Percentiles rank a stretch among this genome's conserved stretches.
Conservation (phyloP, 2,113 vertebrate genomes). For the Corythaixoides concolor region DNA sequence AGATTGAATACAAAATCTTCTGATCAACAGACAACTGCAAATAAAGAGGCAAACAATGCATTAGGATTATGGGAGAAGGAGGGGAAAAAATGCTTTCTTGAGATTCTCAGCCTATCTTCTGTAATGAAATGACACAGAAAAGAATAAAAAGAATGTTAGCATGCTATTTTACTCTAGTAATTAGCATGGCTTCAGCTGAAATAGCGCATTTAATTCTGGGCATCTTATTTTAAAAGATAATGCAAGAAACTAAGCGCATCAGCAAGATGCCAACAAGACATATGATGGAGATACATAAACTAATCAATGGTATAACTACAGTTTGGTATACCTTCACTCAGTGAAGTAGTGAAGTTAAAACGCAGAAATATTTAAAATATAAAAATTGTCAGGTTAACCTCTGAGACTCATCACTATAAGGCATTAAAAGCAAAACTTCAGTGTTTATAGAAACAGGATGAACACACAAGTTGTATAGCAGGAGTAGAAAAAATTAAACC, state of each 20-base stretch:
- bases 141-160: neutral
- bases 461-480: neutral
- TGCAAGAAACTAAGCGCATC: neutral
- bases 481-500: neutral
- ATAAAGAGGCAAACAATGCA: neutral
- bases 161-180: neutral
- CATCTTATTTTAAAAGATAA: neutral
- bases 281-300: neutral
- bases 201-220: neutral
- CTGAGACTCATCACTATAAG: neutral
- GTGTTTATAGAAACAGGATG: neutral
- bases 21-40: neutral
- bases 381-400: neutral
- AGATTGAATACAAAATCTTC: neutral
- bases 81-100: neutral
- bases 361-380: neutral
- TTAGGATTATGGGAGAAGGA: neutral
- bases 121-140: neutral
- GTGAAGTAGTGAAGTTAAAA: neutral
- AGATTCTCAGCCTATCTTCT: neutral
- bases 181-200: neutral
- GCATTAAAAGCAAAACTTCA: neutral
- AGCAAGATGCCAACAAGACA: neutral
- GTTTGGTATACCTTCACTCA: neutral
- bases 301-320: neutral